These are phyloP conservation scores for Platalea minor DNA, from an alignment of 2,797 vertebrate genomes.

Conservation along the genomic window DNA sequence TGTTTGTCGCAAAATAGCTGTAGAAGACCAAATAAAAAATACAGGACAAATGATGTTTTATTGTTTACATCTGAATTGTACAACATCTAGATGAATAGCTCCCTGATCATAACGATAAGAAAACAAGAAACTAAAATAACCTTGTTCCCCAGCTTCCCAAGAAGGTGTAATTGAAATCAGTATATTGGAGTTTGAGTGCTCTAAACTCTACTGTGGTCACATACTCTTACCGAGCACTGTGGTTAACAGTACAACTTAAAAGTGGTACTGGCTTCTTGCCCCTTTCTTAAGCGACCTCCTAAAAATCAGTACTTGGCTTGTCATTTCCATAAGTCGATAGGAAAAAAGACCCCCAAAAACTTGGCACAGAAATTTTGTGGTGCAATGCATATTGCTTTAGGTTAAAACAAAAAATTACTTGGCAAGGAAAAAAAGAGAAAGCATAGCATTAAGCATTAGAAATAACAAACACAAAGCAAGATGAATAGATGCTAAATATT, in stretches of 20 bases:
- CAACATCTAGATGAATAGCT: neutral
- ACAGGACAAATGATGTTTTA: neutral
- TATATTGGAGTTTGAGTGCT: neutral
- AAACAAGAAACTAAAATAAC: neutral
- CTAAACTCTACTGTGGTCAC: neutral
- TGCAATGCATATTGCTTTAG: neutral
- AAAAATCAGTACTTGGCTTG: neutral
- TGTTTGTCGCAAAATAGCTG: neutral
- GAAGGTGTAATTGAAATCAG: neutral
- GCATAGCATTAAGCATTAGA: neutral
- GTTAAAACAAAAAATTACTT: slow-evolving; percentile 32
- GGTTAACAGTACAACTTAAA: neutral
- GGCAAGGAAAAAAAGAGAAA: slow-evolving; percentile 38
- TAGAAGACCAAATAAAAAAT: neutral
- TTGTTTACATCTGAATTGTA: neutral
- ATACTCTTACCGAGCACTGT: neutral
- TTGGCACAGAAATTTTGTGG: neutral
- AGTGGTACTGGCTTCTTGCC: neutral
- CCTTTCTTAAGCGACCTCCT: neutral
- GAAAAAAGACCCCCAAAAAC: neutral
- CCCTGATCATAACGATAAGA: neutral
- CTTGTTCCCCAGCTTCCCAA: neutral
- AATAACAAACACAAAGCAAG: slow-evolving; percentile 33
- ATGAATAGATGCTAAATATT: slow-evolving; percentile 28
- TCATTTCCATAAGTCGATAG: neutral